Conservation (phyloP, 2,113 vertebrate species). For the Sturnira hondurensis region DNA sequence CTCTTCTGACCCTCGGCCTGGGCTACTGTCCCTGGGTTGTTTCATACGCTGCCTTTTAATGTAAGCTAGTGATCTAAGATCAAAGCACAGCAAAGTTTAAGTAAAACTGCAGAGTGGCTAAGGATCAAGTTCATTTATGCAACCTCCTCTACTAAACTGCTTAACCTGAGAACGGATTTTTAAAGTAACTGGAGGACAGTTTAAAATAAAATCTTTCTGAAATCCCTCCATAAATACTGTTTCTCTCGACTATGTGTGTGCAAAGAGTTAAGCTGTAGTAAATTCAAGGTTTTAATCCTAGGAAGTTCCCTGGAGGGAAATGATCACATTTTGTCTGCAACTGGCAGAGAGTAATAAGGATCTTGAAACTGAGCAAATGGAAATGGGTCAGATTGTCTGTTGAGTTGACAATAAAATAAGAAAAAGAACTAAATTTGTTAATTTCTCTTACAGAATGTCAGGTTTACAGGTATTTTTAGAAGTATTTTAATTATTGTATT, state of each 20-base stretch:
- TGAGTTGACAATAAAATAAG: not conserved
- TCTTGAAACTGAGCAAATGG: not conserved
- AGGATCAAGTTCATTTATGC: not conserved
- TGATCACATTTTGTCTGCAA: not conserved
- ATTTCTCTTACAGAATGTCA: not conserved
- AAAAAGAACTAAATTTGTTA: not conserved
- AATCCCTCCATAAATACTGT: not conserved
- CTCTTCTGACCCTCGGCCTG: not conserved
- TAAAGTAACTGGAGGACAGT: not conserved
- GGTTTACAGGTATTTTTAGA: not conserved
- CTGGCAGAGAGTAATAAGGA: not conserved
- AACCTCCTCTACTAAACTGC: not conserved
- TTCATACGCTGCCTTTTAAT: not conserved
- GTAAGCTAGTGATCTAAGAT: not conserved
- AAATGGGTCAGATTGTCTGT: not conserved
- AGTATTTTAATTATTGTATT: not conserved
- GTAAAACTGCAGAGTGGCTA: not conserved
- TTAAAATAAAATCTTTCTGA: not conserved
- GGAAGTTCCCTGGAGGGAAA: not conserved
- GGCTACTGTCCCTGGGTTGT: not conserved
- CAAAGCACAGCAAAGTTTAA: not conserved
- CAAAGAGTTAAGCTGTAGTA: not conserved
- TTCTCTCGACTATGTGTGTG: not conserved
- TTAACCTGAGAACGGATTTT: not conserved
- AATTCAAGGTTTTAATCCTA: not conserved